These are phyloP conservation scores for Murina feae DNA, from an alignment of 2,113 vertebrate species.

Conservation along the genomic window DNA sequence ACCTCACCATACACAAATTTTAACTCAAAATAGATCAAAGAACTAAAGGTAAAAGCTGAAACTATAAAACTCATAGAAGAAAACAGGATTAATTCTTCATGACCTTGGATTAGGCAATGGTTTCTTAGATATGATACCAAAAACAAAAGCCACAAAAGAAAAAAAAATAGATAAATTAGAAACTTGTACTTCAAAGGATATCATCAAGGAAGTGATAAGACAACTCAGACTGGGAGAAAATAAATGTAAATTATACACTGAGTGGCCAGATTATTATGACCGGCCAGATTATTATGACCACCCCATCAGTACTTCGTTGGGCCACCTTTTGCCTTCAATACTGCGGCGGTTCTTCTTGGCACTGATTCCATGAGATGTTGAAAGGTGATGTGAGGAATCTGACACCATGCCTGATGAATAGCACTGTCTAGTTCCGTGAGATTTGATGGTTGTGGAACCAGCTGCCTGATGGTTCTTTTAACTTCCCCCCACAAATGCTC, in stretches of 20 bases:
- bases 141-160: not conserved
- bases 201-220: not conserved
- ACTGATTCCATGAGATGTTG: too few relatives aligned
- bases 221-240: not conserved
- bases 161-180: not conserved
- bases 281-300: too few relatives aligned
- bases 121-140: not conserved
- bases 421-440: too few relatives aligned
- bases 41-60: not conserved
- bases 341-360: too few relatives aligned
- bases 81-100: not conserved
- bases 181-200: not conserved
- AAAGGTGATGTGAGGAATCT: too few relatives aligned
- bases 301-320: too few relatives aligned
- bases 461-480: too few relatives aligned
- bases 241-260: not conserved
- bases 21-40: not conserved
- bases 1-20: not conserved
- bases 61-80: not conserved
- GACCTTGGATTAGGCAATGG: not conserved
- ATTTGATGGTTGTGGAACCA: too few relatives aligned
- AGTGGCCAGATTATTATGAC: too few relatives aligned
- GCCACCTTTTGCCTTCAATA: too few relatives aligned
- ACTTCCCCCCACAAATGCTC: too few relatives aligned
- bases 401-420: too few relatives aligned